Conservation (phyloP, 2,113 vertebrate genomes). For the Hippocampus abdominalis region DNA sequence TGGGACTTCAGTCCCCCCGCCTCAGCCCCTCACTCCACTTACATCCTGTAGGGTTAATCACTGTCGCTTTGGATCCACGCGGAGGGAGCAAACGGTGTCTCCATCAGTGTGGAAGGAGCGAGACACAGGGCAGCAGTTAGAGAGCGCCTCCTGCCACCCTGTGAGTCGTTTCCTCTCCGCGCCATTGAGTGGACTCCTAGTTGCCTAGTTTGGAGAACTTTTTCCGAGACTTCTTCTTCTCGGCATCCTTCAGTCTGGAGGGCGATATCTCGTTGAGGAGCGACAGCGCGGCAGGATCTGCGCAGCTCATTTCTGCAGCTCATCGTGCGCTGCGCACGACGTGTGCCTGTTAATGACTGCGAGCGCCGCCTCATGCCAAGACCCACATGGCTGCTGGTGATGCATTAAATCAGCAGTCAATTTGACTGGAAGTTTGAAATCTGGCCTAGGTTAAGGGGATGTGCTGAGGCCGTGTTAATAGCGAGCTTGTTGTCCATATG, state of each 20-base stretch:
- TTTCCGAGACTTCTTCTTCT: constrained; percentile 16
- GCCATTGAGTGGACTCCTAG: constrained; percentile 4
- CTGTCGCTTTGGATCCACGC: constrained; percentile 61
- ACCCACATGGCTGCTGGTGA: constrained; percentile 80
- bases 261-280: constrained; percentile 17
- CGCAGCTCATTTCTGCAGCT: constrained; percentile 47
- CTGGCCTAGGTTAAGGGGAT: constrained; percentile 83
- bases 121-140: constrained; percentile 46
- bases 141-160: constrained; percentile 29
- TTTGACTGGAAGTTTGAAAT: constrained; percentile 87
- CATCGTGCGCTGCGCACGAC: constrained; percentile 31
- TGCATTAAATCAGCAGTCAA: constrained; percentile 86
- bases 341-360: constrained; percentile 67
- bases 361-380: constrained; percentile 73
- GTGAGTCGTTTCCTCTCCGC: constrained; percentile 50
- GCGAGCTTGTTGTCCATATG: constrained; percentile 93
- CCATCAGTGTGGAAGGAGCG: constrained; percentile 68
- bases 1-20: constrained; percentile 47
- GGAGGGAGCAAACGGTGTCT: constrained; percentile 50
- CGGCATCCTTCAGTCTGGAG: constrained; percentile 19
- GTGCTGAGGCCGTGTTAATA: constrained; percentile 90
- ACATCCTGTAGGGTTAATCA: constrained; percentile 61
- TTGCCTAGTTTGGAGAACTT: constrained; percentile 21
- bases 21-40: constrained; percentile 7
- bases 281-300: constrained; percentile 24